Percentiles rank a stretch among this genome's conserved stretches.
phyloP scores from a whole-genome alignment of 2,797 vertebrate genomes.

The Natrix natrix region DNA sequence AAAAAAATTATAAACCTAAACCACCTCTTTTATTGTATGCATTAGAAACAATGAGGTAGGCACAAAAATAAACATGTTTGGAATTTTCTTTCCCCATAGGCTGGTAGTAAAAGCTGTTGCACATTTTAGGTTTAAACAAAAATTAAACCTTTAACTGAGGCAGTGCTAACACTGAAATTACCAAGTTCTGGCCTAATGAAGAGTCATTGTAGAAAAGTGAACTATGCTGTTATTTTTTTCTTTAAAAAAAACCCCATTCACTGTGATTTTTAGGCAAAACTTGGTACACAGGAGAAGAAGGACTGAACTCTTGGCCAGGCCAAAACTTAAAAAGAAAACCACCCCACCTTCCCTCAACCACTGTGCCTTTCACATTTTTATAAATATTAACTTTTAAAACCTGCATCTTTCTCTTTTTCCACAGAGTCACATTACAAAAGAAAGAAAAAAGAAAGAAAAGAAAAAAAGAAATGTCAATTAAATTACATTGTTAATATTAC shows the following conservation, averaged over 20 bases:
- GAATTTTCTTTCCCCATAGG: conserved; percentile 64
- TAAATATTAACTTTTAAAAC: conserved; percentile 82
- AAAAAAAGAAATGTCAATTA: conserved; percentile 81
- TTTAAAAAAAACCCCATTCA: conserved; percentile 51
- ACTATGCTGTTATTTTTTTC: background rate
- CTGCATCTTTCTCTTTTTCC: conserved; percentile 76
- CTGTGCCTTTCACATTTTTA: conserved; percentile 83
- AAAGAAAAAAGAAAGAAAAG: conserved; percentile 65
- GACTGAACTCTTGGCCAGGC: conserved; percentile 71
- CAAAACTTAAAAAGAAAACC: conserved; percentile 68
- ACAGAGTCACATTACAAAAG: conserved; percentile 83
- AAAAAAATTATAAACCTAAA: conserved; percentile 68
- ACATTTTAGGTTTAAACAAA: conserved; percentile 78
- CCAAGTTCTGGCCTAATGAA: conserved; percentile 75
- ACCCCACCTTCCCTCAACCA: conserved; percentile 67
- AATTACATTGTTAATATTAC: conserved; percentile 84
- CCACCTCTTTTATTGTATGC: conserved; percentile 79
- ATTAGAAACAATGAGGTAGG: conserved; percentile 84
- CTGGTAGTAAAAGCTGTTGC: conserved; percentile 70
- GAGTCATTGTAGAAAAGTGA: conserved; percentile 69
- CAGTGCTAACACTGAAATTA: conserved; percentile 79
- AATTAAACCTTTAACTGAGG: conserved; percentile 76
- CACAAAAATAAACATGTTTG: conserved; percentile 73
- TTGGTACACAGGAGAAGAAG: conserved; percentile 73
- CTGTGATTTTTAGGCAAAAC: conserved; percentile 75